Base-by-base conservation (phyloP, 1,140 invertebrate genomes). In the Thereuonema tuberculata region DNA sequence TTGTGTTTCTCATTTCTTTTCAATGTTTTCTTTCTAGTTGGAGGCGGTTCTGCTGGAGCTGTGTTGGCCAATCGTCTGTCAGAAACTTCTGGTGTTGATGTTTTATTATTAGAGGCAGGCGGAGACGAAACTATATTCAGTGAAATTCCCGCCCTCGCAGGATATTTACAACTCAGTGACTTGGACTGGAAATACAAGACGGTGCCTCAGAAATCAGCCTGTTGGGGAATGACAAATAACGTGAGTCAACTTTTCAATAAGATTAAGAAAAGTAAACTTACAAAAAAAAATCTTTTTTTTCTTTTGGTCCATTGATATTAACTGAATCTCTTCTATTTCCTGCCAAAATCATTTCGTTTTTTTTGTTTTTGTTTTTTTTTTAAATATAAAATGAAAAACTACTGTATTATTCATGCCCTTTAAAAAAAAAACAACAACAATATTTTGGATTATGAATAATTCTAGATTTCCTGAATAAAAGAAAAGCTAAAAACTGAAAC, bases 171-270 rank as follows among this genome's bases (percentile, higher is more conserved):
- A 69, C 76, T 90, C 5, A 91, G 86, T 59, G 83, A 89, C 68
- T 72, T 93, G 14, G 91, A 95, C 69, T 97, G 92, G 92, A 82
- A 87, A 67, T 94, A 93, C 69, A 89, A 89, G 71, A 92, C 88
- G 1, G 89, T 92, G 70, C 87, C 90, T 0, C 86, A 91, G 70
- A 84, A 83, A 56, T 83, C 82, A 2, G 81, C 83, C 0, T 92
- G 89, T 69, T 78, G 90, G 65, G 89, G 87, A 82, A 68, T 76
- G 23, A 70, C 71, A 9, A 70, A 73, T 59, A 64, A 67, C 63
- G 72, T 71, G 62, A 64, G 65, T 62, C n/a, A n/a, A n/a, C n/a
- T n/a, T n/a, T n/a, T n/a, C n/a, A n/a, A n/a, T n/a, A n/a, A n/a
- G n/a, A n/a, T n/a, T n/a, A 15, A n/a, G 12, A 27, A 29, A 2